Base-by-base conservation (phyloP, 2,888 invertebrate genomes). In the Chironomus riparius region DNA sequence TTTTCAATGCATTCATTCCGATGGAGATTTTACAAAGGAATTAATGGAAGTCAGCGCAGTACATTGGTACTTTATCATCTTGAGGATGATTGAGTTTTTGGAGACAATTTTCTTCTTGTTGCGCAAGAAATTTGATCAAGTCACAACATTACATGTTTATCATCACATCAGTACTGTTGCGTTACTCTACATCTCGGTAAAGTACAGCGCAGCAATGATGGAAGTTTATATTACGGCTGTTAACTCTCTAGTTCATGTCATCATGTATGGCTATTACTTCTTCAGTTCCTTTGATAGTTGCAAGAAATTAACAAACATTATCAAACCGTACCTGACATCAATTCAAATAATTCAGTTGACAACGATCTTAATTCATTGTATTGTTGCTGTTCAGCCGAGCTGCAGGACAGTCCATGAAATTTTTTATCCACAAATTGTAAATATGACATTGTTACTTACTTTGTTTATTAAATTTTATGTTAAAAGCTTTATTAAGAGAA, bases 261-360 rank as follows among this genome's bases (percentile, higher is more conserved):
- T 87, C 47, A 87, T 87, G 87, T 87, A 87, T 79, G 81, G 82
- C 3, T 87, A 87, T 79, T 87, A 87, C 79, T 83, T 86, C 38
- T 78, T 87, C 28, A 48, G 47, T 13, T 70, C 70, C 4, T 70
- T 70, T n/a, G 24, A 70, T 12, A n/a, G 18, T 12, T 18, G 47
- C 7, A 15, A 12, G 13, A 21, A 21, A 28, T 18, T 70, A 12
- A 47, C 48, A 28, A 47, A 70, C 10, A 21, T 7, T 18, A 12
- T 70, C 15, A 70, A 70, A 18, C 47, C 47, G 47, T 48, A 47
- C 12, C 12, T 70, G 12, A 70, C 70, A 22, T 21, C 18, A 15
- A 70, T 70, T 70, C 70, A 70, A 21, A 21, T 47, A 18, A 4
- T 47, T 47, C 70, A 70, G 47, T 28, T 70, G 48, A 48, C 24